Percentiles rank a stretch among this genome's conserved stretches.
Evolutionary conservation across 2,797 vertebrate genomes (phyloP).

Genomic region (Vultur gryphus): DNA sequence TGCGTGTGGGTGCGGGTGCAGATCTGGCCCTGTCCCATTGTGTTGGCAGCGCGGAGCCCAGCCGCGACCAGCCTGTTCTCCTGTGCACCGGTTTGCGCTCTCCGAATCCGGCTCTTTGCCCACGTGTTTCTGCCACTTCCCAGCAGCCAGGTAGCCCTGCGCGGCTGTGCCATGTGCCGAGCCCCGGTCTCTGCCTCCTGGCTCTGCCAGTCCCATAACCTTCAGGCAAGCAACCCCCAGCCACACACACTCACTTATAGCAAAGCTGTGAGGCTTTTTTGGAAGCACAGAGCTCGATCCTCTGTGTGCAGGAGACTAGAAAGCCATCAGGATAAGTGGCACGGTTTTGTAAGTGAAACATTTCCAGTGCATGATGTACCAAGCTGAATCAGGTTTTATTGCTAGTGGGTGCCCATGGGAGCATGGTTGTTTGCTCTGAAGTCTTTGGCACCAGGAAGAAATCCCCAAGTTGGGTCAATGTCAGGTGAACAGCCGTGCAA

Average conservation of each 20-base stretch:
- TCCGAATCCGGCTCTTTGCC: not conserved
- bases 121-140: not conserved
- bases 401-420: not conserved
- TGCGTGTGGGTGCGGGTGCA: not conserved
- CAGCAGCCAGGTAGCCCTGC: not conserved
- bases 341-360: not conserved
- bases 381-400: not conserved
- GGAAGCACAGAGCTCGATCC: not conserved
- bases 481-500: not conserved
- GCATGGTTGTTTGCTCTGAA: not conserved
- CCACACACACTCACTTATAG: fast-evolving
- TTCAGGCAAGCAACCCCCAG: fast-evolving
- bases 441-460: not conserved
- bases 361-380: fast-evolving
- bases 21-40: not conserved
- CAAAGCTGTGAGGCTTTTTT: not conserved
- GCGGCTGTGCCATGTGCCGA: fast-evolving
- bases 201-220: not conserved
- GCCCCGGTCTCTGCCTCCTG: fast-evolving
- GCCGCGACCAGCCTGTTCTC: not conserved
- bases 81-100: fast-evolving
- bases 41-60: not conserved
- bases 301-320: too few species aligned
- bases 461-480: not conserved
- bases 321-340: not conserved